Percentiles rank a stretch among this genome's conserved stretches.
phyloP scores from a whole-genome alignment of 2,888 invertebrate species.

The Agriopis aurantiaria region DNA sequence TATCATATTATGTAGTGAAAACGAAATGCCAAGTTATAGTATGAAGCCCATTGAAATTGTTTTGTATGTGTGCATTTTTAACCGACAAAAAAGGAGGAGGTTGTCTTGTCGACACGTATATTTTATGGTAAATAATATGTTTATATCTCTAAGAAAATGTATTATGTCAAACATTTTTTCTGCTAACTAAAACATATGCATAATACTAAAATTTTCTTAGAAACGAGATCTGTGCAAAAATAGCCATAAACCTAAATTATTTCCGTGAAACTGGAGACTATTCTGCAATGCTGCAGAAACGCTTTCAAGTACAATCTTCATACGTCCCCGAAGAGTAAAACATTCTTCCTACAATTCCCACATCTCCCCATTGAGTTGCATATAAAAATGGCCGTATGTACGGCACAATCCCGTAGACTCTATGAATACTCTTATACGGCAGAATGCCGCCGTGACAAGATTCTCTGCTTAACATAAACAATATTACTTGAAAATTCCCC shows the following conservation, averaged over 20 bases:
- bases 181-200: no score
- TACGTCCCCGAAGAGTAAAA: neutral
- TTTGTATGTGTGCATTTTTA: no score
- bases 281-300: constrained; percentile 5
- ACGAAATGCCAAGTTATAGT: no score
- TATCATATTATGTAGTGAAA: no score
- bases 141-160: no score
- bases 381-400: constrained; percentile 32
- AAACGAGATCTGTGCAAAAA: neutral
- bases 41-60: no score
- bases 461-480: constrained; percentile 83
- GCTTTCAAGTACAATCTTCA: constrained; percentile 7
- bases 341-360: constrained; percentile 4
- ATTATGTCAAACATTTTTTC: no score
- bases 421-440: constrained; percentile 50
- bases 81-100: no score
- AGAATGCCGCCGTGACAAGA: constrained; percentile 74
- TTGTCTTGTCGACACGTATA: no score
- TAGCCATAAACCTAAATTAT: neutral
- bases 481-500: constrained; percentile 71
- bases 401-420: constrained; percentile 36
- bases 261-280: neutral
- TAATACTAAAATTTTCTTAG: no score
- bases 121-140: no score
- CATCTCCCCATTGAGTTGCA: constrained; percentile 19